phyloP scores from a whole-genome alignment of 2,888 invertebrate species.

The Meteorus colon region DNA sequence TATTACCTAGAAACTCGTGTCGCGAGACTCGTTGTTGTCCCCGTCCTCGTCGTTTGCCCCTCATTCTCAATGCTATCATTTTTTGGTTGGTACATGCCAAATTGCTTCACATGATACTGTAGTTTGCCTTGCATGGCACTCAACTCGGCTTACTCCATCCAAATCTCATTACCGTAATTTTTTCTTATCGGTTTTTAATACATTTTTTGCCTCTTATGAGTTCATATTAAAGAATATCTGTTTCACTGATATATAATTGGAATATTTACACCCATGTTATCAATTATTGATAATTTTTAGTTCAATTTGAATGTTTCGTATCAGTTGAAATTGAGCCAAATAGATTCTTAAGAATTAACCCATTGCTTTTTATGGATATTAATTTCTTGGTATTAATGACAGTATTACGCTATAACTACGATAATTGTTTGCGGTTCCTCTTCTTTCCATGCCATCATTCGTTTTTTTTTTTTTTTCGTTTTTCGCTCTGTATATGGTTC shows the following conservation, averaged over 20 bases:
- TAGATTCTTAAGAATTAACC: background rate
- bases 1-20: slow-evolving; percentile 32
- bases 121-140: slow-evolving; percentile 1
- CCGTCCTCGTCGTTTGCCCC: background rate
- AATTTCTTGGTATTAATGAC: background rate
- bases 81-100: background rate
- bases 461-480: background rate
- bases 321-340: too few species aligned
- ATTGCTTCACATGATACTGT: background rate
- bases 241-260: background rate
- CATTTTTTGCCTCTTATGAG: background rate
- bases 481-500: background rate
- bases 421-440: background rate
- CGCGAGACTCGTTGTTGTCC: slow-evolving; percentile 10
- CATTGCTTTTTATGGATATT: background rate
- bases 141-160: background rate
- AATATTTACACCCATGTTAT: background rate
- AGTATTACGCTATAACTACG: background rate
- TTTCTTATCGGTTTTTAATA: background rate
- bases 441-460: background rate
- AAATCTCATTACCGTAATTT: background rate
- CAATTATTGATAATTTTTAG: too few species aligned
- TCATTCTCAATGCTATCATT: background rate
- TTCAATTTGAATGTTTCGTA: too few species aligned
- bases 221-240: background rate